A percentile compares a stretch with the other conserved stretches of the same genome.
Evolutionary conservation across 2,113 vertebrate genomes (phyloP).

Genomic region (Anhinga anhinga): DNA sequence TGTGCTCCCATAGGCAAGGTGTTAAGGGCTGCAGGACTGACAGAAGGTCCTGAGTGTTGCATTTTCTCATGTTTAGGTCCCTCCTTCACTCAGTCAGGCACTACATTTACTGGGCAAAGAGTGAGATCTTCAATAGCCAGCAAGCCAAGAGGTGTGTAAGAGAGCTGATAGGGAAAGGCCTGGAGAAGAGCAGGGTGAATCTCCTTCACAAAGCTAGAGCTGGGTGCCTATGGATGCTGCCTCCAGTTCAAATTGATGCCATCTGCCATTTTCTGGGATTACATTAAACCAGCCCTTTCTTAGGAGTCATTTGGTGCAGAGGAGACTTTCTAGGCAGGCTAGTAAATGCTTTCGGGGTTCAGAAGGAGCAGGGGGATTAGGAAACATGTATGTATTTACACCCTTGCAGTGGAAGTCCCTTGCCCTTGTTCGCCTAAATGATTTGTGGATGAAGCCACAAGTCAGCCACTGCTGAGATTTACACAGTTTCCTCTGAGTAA

Average conservation of each 20-base stretch:
- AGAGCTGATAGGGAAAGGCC: fast-evolving
- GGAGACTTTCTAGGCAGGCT: background rate
- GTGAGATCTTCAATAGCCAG: background rate
- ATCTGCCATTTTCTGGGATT: background rate
- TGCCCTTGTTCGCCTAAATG: background rate
- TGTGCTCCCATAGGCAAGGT: background rate
- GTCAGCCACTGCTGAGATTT: background rate
- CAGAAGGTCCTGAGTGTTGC: background rate
- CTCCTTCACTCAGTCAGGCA: background rate
- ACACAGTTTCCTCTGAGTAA: background rate
- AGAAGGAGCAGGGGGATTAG: background rate
- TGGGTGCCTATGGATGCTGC: background rate
- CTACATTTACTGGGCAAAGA: background rate
- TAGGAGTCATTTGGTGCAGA: background rate
- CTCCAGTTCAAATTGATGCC: background rate
- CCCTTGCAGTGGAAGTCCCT: background rate
- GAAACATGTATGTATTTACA: background rate
- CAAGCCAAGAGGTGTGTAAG: fast-evolving
- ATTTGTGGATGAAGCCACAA: background rate
- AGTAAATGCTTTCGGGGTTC: background rate
- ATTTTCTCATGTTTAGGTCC: background rate
- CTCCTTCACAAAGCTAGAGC: background rate
- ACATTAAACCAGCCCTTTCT: background rate
- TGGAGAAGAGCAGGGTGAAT: background rate
- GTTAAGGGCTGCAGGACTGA: background rate